These are phyloP conservation scores for Amphilophus citrinellus DNA, from an alignment of 2,113 vertebrate species.

Conservation along the genomic window DNA sequence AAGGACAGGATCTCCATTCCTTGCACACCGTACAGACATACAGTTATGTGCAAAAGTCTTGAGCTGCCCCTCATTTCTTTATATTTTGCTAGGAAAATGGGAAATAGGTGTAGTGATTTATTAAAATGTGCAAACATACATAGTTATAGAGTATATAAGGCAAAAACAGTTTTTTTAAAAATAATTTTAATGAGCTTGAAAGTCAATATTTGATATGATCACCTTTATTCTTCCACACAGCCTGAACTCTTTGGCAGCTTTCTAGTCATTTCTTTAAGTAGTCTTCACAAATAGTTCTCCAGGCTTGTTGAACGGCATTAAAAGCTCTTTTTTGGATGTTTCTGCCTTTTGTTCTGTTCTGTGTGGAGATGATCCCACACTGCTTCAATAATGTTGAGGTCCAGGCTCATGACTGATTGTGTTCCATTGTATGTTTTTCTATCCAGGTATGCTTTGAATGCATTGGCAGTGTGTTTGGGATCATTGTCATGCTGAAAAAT, in stretches of 20 bases:
- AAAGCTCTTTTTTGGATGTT: not conserved
- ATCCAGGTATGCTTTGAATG: not conserved
- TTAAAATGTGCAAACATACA: not conserved
- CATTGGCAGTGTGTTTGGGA: not conserved
- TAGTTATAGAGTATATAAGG: not conserved
- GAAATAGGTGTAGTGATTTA: not conserved
- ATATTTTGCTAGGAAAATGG: not conserved
- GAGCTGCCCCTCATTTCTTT: not conserved
- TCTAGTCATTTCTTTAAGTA: not conserved
- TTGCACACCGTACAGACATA: not conserved
- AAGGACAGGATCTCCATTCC: constrained; percentile 17
- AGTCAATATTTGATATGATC: not conserved
- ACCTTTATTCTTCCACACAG: not conserved
- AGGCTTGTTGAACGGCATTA: not conserved
- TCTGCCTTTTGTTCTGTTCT: not conserved
- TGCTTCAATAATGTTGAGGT: not conserved
- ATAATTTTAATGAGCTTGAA: not conserved
- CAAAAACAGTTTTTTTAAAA: not conserved
- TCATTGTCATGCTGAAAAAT: not conserved
- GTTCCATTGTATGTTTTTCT: not conserved
- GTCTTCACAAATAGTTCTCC: not conserved
- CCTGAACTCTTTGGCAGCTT: not conserved
- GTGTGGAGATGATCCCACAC: not conserved
- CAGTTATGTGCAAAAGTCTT: not conserved
- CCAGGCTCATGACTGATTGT: not conserved